Evolutionary conservation across 2,797 vertebrate genomes (phyloP).

Genomic region (Natrix natrix): DNA sequence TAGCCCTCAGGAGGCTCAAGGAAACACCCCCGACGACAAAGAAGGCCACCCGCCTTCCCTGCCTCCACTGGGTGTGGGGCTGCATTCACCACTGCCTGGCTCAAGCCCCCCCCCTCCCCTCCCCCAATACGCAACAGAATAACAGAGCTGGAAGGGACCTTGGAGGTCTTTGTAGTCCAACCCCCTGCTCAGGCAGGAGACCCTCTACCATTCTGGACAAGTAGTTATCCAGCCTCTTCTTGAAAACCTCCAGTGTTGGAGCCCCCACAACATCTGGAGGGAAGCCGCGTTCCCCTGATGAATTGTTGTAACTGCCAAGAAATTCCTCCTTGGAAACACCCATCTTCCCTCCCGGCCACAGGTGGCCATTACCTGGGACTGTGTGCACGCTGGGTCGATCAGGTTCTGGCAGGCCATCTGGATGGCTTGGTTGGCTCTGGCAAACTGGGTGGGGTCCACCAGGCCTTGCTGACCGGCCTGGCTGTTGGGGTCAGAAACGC

Average conservation of each 20-base stretch:
- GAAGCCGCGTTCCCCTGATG: neutral
- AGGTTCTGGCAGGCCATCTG: constrained; percentile 99
- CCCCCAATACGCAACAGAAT: neutral
- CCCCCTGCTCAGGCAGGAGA: neutral
- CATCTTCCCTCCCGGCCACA: neutral
- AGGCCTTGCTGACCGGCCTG: constrained; percentile 92
- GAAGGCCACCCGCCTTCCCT: neutral
- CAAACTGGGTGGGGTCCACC: constrained; percentile 95
- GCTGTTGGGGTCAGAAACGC: constrained; percentile 92
- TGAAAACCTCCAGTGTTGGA: neutral
- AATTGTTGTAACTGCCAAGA: neutral
- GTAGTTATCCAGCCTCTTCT: neutral
- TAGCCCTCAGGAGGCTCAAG: too few relatives aligned
- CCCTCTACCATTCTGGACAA: neutral
- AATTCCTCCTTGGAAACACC: neutral
- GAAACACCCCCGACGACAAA: neutral
- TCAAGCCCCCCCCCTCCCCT: rapidly evolving
- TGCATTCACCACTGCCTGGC: neutral
- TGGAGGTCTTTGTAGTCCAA: neutral
- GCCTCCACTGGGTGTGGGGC: neutral
- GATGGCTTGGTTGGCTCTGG: constrained; percentile 95
- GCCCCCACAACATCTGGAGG: too few relatives aligned
- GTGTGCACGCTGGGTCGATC: constrained; percentile 92
- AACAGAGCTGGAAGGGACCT: neutral
- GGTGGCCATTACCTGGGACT: constrained; percentile 84